phyloP scores from a whole-genome alignment of 2,113 vertebrate species.

The Percopsis transmontana region DNA sequence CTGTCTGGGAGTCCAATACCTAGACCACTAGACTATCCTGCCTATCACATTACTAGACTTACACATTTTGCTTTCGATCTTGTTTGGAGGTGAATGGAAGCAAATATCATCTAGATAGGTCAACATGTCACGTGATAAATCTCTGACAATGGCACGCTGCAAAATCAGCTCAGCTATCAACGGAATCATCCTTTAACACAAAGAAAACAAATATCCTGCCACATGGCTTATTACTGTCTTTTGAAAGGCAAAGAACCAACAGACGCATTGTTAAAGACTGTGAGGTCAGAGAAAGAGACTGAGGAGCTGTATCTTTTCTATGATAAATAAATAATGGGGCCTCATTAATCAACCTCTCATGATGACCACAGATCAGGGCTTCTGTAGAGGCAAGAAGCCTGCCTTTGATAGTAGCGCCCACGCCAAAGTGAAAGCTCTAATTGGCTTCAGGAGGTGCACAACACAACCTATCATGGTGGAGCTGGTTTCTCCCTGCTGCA shows the following conservation, averaged over 20 bases:
- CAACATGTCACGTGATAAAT: too few relatives aligned
- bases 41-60: too few relatives aligned
- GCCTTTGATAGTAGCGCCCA: slow-evolving; percentile 49
- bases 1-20: too few relatives aligned
- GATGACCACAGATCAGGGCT: neutral
- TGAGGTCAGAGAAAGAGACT: slow-evolving; percentile 39
- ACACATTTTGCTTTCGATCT: too few relatives aligned
- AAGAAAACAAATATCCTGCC: neutral
- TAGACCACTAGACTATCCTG: too few relatives aligned
- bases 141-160: too few relatives aligned
- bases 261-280: slow-evolving; percentile 14
- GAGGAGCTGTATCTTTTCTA: slow-evolving; percentile 32
- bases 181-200: too few relatives aligned
- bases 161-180: too few relatives aligned
- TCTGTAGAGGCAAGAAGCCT: slow-evolving; percentile 11
- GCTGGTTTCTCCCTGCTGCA: neutral
- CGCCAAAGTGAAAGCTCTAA: slow-evolving; percentile 43
- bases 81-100: too few relatives aligned
- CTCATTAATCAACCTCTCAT: slow-evolving; percentile 65
- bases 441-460: slow-evolving; percentile 31
- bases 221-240: slow-evolving; percentile 30
- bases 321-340: slow-evolving; percentile 64
- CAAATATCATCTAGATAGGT: too few relatives aligned
- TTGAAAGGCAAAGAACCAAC: slow-evolving; percentile 37
- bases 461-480: neutral